These are phyloP conservation scores for Hypercompe scribonia DNA, from an alignment of 2,888 invertebrate genomes.

Conservation along the genomic window DNA sequence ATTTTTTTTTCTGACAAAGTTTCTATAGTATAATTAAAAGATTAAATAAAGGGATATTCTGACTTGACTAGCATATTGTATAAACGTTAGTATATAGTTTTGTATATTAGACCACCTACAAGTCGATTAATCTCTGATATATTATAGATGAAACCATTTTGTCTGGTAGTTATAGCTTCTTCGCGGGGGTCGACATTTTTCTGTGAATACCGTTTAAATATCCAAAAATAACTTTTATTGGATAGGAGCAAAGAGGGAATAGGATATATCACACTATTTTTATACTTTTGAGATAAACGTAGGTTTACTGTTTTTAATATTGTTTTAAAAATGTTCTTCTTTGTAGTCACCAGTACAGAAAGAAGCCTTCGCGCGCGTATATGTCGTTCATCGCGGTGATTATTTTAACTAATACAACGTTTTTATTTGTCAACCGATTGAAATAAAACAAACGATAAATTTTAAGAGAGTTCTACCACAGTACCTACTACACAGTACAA, in stretches of 20 bases:
- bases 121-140: background rate
- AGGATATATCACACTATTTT: background rate
- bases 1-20: background rate
- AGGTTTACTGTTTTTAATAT: background rate
- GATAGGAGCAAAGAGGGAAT: background rate
- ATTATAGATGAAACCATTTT: background rate
- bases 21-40: background rate
- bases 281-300: background rate
- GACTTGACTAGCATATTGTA: background rate
- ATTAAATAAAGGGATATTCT: background rate
- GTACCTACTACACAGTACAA: too few species aligned
- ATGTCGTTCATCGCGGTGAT: too few species aligned
- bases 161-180: background rate
- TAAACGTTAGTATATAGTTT: background rate
- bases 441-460: too few species aligned
- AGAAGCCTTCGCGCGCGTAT: too few species aligned
- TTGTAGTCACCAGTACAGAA: background rate
- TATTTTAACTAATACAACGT: too few species aligned
- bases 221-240: conserved; percentile 9
- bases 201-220: conserved; percentile 4
- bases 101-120: background rate
- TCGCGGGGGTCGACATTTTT: conserved; percentile 2
- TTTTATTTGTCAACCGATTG: too few species aligned
- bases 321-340: background rate
- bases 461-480: too few species aligned